These are phyloP conservation scores for Clarias magur DNA, from an alignment of 2,113 vertebrate genomes.

Conservation along the genomic window DNA sequence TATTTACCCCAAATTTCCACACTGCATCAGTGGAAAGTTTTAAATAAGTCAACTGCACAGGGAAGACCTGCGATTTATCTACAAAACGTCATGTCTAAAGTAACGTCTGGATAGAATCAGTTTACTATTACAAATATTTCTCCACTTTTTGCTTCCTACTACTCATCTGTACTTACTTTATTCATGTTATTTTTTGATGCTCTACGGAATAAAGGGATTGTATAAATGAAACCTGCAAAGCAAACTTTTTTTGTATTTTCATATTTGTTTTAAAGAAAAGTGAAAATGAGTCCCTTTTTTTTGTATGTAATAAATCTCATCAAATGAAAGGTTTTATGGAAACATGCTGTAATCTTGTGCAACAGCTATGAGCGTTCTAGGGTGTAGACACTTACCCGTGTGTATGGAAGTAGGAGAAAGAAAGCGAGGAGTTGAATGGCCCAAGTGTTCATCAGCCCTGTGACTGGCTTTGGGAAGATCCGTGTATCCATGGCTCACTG, in stretches of 20 bases:
- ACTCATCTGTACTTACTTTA: background rate
- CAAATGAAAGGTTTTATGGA: background rate
- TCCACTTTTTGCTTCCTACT: background rate
- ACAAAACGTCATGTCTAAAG: background rate
- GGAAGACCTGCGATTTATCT: constrained; percentile 8
- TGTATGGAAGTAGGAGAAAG: constrained; percentile 45
- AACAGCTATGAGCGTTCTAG: background rate
- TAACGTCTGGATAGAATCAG: background rate
- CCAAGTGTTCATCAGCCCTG: constrained; percentile 29
- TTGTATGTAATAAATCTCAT: background rate
- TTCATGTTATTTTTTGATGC: background rate
- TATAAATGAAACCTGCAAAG: background rate
- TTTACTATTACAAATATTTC: background rate
- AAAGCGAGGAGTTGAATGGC: constrained; percentile 49
- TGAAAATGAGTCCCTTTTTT: background rate
- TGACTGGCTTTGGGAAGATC: constrained; percentile 50
- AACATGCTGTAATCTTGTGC: background rate
- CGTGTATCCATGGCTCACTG: constrained; percentile 57
- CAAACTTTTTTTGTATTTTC: background rate
- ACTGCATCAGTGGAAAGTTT: constrained; percentile 17
- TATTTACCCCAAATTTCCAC: constrained; percentile 41
- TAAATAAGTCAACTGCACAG: background rate
- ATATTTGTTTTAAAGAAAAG: background rate
- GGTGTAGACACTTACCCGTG: constrained; percentile 62
- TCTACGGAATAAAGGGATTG: background rate